Conservation (phyloP, 2,797 vertebrate genomes). For the Protosalanx chinensis region DNA sequence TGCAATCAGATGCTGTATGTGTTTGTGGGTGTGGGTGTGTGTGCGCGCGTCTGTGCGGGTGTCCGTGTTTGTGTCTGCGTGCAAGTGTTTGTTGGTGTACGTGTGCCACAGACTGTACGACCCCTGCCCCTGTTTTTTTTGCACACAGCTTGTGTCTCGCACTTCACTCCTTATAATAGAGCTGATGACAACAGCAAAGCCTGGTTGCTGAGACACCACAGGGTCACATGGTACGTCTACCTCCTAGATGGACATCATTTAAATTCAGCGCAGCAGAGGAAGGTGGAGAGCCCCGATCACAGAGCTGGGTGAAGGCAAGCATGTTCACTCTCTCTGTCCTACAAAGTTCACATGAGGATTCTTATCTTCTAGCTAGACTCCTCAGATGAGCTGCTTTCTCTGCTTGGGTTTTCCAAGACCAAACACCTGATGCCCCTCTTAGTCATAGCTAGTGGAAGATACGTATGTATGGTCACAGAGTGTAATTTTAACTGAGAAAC, state of each 20-base stretch:
- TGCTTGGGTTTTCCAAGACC: slow-evolving; percentile 35
- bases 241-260: neutral
- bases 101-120: neutral
- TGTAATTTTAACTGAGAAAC: neutral
- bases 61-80: neutral
- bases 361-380: slow-evolving; percentile 50
- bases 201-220: neutral
- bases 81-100: slow-evolving; percentile 10
- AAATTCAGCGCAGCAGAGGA: slow-evolving; percentile 13
- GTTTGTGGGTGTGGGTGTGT: neutral
- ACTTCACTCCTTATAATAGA: neutral
- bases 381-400: slow-evolving; percentile 49
- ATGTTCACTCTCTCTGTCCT: slow-evolving; percentile 55
- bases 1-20: slow-evolving; percentile 21
- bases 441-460: slow-evolving; percentile 18
- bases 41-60: neutral
- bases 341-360: slow-evolving; percentile 67
- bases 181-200: neutral
- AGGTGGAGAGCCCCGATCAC: slow-evolving; percentile 24
- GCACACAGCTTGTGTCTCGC: neutral
- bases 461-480: neutral
- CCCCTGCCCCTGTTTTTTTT: neutral
- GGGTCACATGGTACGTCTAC: neutral
- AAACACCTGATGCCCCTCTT: slow-evolving; percentile 16
- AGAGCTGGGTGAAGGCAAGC: slow-evolving; percentile 39